A percentile compares a stretch with the other conserved stretches of the same genome.
These are phyloP conservation scores for Lota lota DNA, from an alignment of 2,113 vertebrate genomes.

Conservation along the genomic window DNA sequence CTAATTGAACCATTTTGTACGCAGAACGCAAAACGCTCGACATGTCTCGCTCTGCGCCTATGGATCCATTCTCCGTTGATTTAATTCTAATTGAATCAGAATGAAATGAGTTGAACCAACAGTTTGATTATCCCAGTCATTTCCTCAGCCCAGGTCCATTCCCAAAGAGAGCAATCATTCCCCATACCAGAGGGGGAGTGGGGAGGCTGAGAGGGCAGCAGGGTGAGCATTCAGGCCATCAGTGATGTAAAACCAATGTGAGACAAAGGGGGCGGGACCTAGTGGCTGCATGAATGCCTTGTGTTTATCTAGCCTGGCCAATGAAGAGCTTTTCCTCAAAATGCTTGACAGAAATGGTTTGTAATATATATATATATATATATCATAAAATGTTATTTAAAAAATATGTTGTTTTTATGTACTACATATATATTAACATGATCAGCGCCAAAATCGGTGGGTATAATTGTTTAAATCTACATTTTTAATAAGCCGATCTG, in stretches of 20 bases:
- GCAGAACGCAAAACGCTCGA: not conserved
- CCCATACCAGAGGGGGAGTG: conserved; percentile 2
- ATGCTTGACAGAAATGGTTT: too few relatives aligned
- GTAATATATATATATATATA: too few relatives aligned
- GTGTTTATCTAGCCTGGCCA: too few relatives aligned
- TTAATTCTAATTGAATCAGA: not conserved
- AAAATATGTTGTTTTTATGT: too few relatives aligned
- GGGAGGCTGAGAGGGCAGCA: conserved; percentile 28
- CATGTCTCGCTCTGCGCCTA: not conserved
- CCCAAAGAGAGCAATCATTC: conserved; percentile 25
- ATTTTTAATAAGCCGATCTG: too few relatives aligned
- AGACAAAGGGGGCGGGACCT: conserved; percentile 23
- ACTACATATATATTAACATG: too few relatives aligned
- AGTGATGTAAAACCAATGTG: conserved; percentile 58
- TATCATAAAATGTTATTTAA: too few relatives aligned
- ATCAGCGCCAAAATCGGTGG: too few relatives aligned
- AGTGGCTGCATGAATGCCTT: conserved; percentile 1
- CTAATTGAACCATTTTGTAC: not conserved
- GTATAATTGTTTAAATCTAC: too few relatives aligned
- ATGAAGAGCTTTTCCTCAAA: too few relatives aligned
- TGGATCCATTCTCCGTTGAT: not conserved
- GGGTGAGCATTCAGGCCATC: conserved; percentile 38
- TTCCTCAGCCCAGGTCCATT: conserved; percentile 20
- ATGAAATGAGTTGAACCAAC: conserved; percentile 11
- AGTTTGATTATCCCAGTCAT: conserved; percentile 3